These are phyloP conservation scores for Spinus pinus DNA, from an alignment of 2,797 vertebrate genomes.

Conservation along the genomic window DNA sequence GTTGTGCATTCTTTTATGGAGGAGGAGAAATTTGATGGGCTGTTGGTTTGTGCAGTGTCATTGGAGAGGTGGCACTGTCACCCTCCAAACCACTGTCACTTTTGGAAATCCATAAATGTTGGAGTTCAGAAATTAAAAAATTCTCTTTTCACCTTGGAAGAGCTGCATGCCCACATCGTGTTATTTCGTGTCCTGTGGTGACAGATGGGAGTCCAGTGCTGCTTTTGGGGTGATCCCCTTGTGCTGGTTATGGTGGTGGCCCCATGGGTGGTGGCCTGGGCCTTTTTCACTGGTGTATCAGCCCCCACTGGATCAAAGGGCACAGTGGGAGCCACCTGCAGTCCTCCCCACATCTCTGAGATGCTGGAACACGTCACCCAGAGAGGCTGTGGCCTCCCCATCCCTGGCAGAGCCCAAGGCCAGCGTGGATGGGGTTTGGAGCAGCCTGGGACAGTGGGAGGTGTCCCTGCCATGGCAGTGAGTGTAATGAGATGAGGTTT, in stretches of 20 bases:
- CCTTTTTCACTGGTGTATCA: not conserved
- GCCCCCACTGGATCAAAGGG: not conserved
- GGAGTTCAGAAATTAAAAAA: too few species aligned
- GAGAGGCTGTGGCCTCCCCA: not conserved
- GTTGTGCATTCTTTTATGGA: too few species aligned
- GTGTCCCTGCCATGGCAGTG: not conserved
- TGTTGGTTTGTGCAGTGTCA: too few species aligned
- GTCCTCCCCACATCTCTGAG: not conserved
- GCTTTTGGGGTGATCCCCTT: not conserved
- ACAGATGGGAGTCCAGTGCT: not conserved
- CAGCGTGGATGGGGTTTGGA: accelerated
- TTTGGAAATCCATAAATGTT: too few species aligned
- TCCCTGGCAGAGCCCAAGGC: not conserved
- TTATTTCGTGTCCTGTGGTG: too few species aligned
- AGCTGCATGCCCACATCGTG: too few species aligned
- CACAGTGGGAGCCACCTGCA: accelerated
- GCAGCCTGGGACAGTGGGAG: not conserved
- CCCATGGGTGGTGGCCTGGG: not conserved
- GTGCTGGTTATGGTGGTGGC: not conserved
- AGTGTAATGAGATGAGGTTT: accelerated
- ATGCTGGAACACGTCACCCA: accelerated
- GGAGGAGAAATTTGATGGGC: too few species aligned
- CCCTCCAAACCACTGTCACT: too few species aligned
- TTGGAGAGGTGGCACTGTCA: too few species aligned
- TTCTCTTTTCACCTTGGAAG: too few species aligned